Percentiles rank a stretch among this genome's conserved stretches.
Conservation (phyloP, 2,888 invertebrate genomes). For the Drosophila greeni region DNA sequence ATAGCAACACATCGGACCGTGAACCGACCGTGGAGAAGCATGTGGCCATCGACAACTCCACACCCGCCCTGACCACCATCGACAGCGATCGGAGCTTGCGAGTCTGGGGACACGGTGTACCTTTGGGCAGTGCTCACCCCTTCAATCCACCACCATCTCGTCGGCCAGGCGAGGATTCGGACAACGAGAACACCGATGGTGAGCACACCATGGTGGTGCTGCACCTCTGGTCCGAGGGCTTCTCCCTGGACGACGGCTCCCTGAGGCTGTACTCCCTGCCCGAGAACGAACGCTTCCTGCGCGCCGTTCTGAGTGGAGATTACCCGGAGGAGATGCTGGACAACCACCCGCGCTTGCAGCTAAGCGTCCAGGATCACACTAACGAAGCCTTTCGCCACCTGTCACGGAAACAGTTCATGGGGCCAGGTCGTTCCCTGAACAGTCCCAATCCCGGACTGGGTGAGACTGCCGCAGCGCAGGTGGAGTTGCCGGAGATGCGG, state of each 20-base stretch:
- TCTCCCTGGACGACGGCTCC: slow-evolving; percentile 57
- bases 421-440: slow-evolving; percentile 47
- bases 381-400: slow-evolving; percentile 46
- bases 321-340: slow-evolving; percentile 55
- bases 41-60: slow-evolving; percentile 49
- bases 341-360: slow-evolving; percentile 38
- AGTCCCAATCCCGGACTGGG: slow-evolving; percentile 1
- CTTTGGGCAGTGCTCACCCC: slow-evolving; percentile 60
- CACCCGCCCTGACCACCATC: slow-evolving; percentile 58
- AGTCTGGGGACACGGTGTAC: slow-evolving; percentile 57
- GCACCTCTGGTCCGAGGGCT: slow-evolving; percentile 63
- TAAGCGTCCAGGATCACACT: slow-evolving; percentile 57
- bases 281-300: slow-evolving; percentile 54
- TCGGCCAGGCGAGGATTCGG: slow-evolving; percentile 31
- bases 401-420: slow-evolving; percentile 57
- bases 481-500: slow-evolving; percentile 18
- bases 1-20: slow-evolving; percentile 29
- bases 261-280: slow-evolving; percentile 51
- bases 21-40: slow-evolving; percentile 23
- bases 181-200: slow-evolving; percentile 39
- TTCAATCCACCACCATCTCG: slow-evolving; percentile 51
- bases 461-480: neutral
- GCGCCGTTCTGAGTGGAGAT: slow-evolving; percentile 58
- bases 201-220: slow-evolving; percentile 47
- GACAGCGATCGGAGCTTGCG: slow-evolving; percentile 60